Conservation (phyloP, 2,888 invertebrate species). For the Epirrhoe tristata region DNA sequence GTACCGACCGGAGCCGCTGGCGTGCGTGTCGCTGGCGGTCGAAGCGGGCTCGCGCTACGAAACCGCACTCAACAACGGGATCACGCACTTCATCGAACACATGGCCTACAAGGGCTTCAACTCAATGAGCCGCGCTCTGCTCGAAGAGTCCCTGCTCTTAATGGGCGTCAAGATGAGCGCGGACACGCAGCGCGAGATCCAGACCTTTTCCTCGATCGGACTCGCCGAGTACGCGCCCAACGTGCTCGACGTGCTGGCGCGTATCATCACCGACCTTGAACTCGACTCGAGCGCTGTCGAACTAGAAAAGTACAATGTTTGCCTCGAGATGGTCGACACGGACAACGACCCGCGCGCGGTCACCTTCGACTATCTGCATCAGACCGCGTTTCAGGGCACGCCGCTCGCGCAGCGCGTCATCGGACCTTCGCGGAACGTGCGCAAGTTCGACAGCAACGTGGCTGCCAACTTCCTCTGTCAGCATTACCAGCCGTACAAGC, state of each 20-base stretch:
- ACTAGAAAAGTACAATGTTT: slow-evolving; percentile 52
- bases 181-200: slow-evolving; percentile 63
- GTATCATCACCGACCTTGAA: slow-evolving; percentile 55
- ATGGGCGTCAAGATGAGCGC: slow-evolving; percentile 57
- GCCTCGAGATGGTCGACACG: slow-evolving; percentile 61
- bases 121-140: slow-evolving; percentile 38
- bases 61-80: slow-evolving; percentile 60
- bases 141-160: slow-evolving; percentile 48
- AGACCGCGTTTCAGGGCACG: slow-evolving; percentile 80
- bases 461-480: slow-evolving; percentile 55
- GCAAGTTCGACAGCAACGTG: slow-evolving; percentile 74
- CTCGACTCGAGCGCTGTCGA: slow-evolving; percentile 56
- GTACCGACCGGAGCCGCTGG: slow-evolving; percentile 49
- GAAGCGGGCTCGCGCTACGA: slow-evolving; percentile 70
- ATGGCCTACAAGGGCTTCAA: slow-evolving; percentile 65
- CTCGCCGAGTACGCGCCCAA: slow-evolving; percentile 39
- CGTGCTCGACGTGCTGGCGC: slow-evolving; percentile 52
- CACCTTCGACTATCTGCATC: slow-evolving; percentile 77
- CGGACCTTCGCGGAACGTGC: slow-evolving; percentile 89
- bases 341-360: slow-evolving; percentile 67
- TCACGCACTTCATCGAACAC: slow-evolving; percentile 72
- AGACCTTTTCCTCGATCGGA: slow-evolving; percentile 58
- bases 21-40: slow-evolving; percentile 60
- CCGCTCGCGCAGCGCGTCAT: slow-evolving; percentile 68
- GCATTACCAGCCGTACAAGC: slow-evolving; percentile 79